Percentiles rank a stretch among this genome's conserved stretches.
Evolutionary conservation across 2,113 vertebrate species (phyloP).

Genomic region (Mugil cephalus): DNA sequence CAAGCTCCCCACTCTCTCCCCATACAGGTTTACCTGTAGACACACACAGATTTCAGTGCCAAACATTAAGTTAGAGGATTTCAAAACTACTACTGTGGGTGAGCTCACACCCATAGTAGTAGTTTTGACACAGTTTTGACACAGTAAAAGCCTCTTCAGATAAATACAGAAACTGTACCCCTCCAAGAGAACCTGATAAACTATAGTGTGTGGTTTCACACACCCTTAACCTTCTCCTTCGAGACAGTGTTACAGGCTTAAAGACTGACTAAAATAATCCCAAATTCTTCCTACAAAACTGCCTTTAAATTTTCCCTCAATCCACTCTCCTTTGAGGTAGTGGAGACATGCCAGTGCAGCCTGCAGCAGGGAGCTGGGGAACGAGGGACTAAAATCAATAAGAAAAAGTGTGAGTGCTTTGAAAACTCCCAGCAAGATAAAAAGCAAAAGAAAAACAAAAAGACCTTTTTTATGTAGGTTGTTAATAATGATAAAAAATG

Average conservation of each 20-base stretch:
- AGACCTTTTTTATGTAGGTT: constrained; percentile 16
- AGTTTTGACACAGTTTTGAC: no score
- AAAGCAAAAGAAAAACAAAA: constrained; percentile 8
- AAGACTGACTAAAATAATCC: constrained; percentile 64
- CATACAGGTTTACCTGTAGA: constrained; percentile 90
- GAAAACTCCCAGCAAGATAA: constrained; percentile 51
- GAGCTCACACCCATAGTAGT: constrained; percentile 32
- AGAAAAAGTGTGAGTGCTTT: constrained; percentile 49
- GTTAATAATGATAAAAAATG: constrained; percentile 5
- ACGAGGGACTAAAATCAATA: constrained; percentile 60
- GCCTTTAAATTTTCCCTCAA: constrained; percentile 70
- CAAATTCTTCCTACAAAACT: constrained; percentile 57
- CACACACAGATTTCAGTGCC: constrained; percentile 23
- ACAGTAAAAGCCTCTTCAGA: constrained; percentile 2
- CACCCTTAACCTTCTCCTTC: constrained; percentile 46
- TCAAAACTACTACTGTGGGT: neutral
- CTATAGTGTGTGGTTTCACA: constrained; percentile 53
- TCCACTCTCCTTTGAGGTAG: constrained; percentile 63
- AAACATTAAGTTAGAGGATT: neutral
- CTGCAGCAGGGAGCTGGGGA: constrained; percentile 55
- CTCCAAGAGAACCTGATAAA: constrained; percentile 26
- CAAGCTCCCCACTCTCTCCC: constrained; percentile 96
- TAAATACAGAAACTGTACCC: constrained; percentile 3
- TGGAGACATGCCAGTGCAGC: constrained; percentile 35
- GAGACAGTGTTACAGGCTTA: constrained; percentile 62